Conservation (phyloP, 2,888 invertebrate genomes). For the Azorinus chamasolen region DNA sequence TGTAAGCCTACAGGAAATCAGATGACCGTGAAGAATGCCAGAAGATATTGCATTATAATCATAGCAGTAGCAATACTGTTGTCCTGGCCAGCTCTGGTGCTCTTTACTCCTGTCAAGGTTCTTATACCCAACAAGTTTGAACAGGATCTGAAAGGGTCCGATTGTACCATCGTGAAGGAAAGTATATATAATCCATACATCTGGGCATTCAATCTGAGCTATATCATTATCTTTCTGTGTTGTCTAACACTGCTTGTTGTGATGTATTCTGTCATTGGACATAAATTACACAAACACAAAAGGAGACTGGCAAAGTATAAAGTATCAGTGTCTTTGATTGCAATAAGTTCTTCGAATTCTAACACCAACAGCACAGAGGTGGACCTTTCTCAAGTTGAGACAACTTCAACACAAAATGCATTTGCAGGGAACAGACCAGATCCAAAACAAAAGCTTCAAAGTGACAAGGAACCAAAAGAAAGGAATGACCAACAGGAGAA, state of each 20-base stretch:
- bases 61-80: constrained; percentile 46
- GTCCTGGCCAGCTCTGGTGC: constrained; percentile 67
- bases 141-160: constrained; percentile 55
- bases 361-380: too few relatives aligned
- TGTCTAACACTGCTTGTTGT: constrained; percentile 55
- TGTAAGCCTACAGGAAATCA: constrained; percentile 68
- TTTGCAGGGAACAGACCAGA: not conserved
- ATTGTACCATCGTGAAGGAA: constrained; percentile 70
- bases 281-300: constrained; percentile 45
- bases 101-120: constrained; percentile 66
- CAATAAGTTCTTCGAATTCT: too few relatives aligned
- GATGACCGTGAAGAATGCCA: constrained; percentile 60
- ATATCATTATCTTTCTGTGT: constrained; percentile 67
- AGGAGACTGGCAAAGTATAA: not conserved
- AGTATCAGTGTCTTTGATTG: too few relatives aligned
- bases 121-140: constrained; percentile 39
- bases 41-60: constrained; percentile 35
- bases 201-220: constrained; percentile 65
- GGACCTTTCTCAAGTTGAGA: too few relatives aligned
- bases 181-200: constrained; percentile 58
- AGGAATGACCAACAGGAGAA: too few relatives aligned
- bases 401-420: not conserved
- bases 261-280: constrained; percentile 67
- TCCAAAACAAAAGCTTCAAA: not conserved
- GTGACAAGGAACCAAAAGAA: not conserved